Base-by-base conservation (phyloP, 2,113 vertebrate genomes). In the Astur gentilis region DNA sequence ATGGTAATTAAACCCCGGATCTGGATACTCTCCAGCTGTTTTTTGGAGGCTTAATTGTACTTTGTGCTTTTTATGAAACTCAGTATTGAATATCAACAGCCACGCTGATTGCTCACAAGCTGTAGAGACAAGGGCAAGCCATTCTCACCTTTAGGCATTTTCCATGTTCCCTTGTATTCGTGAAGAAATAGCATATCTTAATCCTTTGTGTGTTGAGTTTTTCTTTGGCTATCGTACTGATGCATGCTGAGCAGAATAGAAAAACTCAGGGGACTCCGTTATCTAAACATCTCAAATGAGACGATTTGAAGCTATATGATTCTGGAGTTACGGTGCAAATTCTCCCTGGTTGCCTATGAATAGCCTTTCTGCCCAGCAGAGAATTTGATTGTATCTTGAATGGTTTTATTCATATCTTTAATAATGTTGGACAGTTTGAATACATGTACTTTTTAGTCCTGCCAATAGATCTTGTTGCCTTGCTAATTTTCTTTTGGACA, bases 251-350 rank as follows among this genome's bases (percentile, higher is more conserved):
- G 91, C 45, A 82, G 92, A 82, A 89, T 1, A 78, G 77, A 65
- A 76, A 26, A 87, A 16, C 91, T 92, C 86, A 15, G 44, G 77
- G 83, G 91, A 45, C 40, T 82, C 55, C 1, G 27, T 60, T 97
- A 89, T 95, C 86, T 76, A 72, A 95, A 89, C 69, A 95, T 89
- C 94, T 95, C 81, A 89, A 93, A 87, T 31, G 58, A 94, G 89
- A 61, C 80, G 62, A 45, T 91, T 89, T 94, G 94, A 82, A 79
- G 83, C 77, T 38, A 14, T 57, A 21, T 1, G 3, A 42, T 61
- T 85, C 61, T 84, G 71, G 64, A 89, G 65, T 61, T 60, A n/a
- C 15, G 26, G 78, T 19, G 49, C 45, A 76, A 21, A 57, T 58
- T 92, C 61, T 81, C 73, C 22, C 70, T 72, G 45, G 91, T 3